Evolutionary conservation across 2,888 invertebrate genomes (phyloP).

Genomic region (Erpobdella octoculata): DNA sequence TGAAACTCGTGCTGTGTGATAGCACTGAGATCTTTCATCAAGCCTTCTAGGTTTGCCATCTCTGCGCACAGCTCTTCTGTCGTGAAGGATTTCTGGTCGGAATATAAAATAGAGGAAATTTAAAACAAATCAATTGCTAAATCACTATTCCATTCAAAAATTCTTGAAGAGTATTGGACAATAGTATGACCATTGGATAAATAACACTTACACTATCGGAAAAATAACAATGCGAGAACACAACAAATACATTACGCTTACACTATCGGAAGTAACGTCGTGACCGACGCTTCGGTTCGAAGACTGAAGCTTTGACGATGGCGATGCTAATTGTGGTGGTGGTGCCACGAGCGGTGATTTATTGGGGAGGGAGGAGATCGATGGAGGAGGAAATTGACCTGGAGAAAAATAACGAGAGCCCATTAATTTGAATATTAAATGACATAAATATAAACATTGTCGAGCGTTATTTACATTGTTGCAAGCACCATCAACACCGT

Average conservation of each 20-base stretch:
- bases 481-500: no score
- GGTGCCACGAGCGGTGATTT: background rate
- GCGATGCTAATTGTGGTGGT: background rate
- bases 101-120: background rate
- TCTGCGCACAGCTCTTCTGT: constrained; percentile 91
- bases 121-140: background rate
- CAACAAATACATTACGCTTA: background rate
- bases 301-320: background rate
- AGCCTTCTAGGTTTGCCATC: constrained; percentile 91
- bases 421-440: no score
- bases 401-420: no score
- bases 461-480: no score
- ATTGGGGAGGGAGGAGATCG: no score
- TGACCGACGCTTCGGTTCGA: background rate
- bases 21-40: constrained; percentile 93
- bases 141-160: background rate
- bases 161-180: no score
- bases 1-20: constrained; percentile 70
- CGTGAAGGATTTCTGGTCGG: constrained; percentile 57
- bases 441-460: no score
- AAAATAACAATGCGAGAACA: background rate
- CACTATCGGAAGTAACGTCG: background rate
- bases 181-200: background rate
- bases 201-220: background rate
- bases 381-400: background rate